phyloP scores from a whole-genome alignment of 2,888 invertebrate species.

The Noctua fimbriata region DNA sequence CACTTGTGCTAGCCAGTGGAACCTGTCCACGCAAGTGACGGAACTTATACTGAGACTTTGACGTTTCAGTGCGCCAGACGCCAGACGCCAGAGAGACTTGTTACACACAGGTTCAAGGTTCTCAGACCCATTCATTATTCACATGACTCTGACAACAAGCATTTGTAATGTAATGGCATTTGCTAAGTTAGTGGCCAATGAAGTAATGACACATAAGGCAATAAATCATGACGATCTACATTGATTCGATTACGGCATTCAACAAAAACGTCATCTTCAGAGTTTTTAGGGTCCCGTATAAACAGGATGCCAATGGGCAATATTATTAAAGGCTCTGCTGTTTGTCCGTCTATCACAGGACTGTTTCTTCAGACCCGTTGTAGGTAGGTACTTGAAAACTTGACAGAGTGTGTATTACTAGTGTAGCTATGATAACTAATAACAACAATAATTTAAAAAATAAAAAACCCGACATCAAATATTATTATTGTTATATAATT shows the following conservation, averaged over 20 bases:
- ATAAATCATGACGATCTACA: constrained; percentile 20
- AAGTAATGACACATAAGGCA: neutral
- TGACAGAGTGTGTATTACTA: too few species aligned
- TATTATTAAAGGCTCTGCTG: neutral
- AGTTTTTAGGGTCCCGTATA: neutral
- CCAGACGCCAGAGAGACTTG: constrained; percentile 17
- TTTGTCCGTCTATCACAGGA: neutral
- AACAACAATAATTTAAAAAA: too few species aligned
- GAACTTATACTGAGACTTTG: neutral
- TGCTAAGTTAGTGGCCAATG: neutral
- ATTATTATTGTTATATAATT: too few species aligned
- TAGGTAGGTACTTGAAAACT: neutral
- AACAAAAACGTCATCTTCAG: neutral
- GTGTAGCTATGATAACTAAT: too few species aligned
- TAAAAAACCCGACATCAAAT: too few species aligned
- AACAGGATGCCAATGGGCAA: neutral
- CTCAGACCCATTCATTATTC: constrained; percentile 18
- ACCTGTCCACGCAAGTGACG: neutral
- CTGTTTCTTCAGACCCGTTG: neutral
- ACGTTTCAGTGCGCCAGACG: constrained; percentile 9
- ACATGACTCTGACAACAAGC: constrained; percentile 5
- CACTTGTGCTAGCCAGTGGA: neutral
- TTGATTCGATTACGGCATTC: constrained; percentile 35
- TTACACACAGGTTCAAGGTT: constrained; percentile 5
- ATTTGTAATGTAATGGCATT: neutral